These are phyloP conservation scores for Diorhabda elongata DNA, from an alignment of 1,140 invertebrate species.

Conservation along the genomic window DNA sequence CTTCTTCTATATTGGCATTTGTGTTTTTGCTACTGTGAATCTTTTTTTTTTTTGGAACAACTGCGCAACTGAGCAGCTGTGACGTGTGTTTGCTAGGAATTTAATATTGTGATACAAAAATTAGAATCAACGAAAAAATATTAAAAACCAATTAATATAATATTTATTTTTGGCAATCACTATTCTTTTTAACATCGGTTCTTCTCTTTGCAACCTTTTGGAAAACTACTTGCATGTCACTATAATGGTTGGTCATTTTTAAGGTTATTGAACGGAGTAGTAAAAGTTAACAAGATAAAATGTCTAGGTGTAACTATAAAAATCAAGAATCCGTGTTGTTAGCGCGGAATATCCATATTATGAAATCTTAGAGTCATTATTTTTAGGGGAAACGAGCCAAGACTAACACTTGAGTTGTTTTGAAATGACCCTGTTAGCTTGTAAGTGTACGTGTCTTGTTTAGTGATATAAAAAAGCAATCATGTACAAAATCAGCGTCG, in stretches of 20 bases:
- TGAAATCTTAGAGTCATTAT: slow-evolving; percentile 41
- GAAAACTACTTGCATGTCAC: not conserved
- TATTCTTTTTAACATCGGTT: too few relatives aligned
- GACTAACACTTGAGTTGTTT: slow-evolving; percentile 46
- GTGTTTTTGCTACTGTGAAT: too few relatives aligned
- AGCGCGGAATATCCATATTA: slow-evolving; percentile 28
- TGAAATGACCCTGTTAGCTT: slow-evolving; percentile 46
- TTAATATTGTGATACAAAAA: too few relatives aligned
- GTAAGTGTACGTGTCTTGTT: slow-evolving; percentile 46
- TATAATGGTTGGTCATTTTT: slow-evolving; percentile 10
- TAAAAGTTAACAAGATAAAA: slow-evolving; percentile 20
- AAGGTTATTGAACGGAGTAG: slow-evolving; percentile 20
- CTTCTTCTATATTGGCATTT: too few relatives aligned
- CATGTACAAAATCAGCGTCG: slow-evolving; percentile 48
- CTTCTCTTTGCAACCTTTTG: not conserved
- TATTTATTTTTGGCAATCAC: too few relatives aligned
- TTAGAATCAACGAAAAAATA: too few relatives aligned
- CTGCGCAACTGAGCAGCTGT: too few relatives aligned
- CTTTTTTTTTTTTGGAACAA: too few relatives aligned
- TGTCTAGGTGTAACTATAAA: slow-evolving; percentile 23
- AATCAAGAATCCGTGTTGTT: slow-evolving; percentile 12
- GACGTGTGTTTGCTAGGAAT: too few relatives aligned
- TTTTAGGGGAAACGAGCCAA: slow-evolving; percentile 44
- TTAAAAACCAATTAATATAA: too few relatives aligned
- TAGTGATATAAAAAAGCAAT: slow-evolving; percentile 49